These are phyloP conservation scores for Rhinogobio ventralis DNA, from an alignment of 2,797 vertebrate species.

Conservation along the genomic window DNA sequence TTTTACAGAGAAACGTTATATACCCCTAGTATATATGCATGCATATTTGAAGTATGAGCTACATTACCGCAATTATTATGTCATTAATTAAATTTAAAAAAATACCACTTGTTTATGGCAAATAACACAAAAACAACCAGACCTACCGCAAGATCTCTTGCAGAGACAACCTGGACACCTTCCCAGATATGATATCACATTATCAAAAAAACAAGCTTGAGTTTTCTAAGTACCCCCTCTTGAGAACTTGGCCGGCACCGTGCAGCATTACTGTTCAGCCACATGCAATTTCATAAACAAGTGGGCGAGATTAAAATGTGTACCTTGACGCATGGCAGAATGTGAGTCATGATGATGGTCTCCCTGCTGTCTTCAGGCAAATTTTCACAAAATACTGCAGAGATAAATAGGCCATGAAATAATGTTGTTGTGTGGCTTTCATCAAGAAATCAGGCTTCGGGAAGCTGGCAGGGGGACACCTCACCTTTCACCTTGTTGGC, in stretches of 20 bases:
- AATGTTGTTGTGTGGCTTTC: conserved; percentile 7
- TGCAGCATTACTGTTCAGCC: conserved; percentile 24
- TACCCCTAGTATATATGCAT: background rate
- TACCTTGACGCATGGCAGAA: conserved; percentile 89
- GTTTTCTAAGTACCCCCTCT: conserved; percentile 21
- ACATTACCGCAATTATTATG: background rate
- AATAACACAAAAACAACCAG: conserved; percentile 30
- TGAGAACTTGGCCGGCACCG: conserved; percentile 12
- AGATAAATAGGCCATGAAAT: conserved; percentile 25
- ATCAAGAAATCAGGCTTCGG: background rate
- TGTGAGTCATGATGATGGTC: conserved; percentile 88
- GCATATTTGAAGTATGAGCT: background rate
- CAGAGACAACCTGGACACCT: conserved; percentile 38
- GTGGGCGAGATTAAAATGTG: conserved; percentile 7
- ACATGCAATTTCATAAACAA: conserved; percentile 29
- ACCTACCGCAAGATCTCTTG: conserved; percentile 12
- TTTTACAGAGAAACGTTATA: no score
- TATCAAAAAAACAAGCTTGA: conserved; percentile 29
- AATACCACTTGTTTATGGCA: background rate
- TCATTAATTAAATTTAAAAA: background rate
- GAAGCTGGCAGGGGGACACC: background rate
- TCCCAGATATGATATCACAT: conserved; percentile 47
- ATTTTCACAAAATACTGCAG: conserved; percentile 86
- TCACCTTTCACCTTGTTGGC: conserved; percentile 89
- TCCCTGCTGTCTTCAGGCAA: conserved; percentile 86